Base-by-base conservation (phyloP, 1,140 invertebrate genomes). In the Spodoptera litura region DNA sequence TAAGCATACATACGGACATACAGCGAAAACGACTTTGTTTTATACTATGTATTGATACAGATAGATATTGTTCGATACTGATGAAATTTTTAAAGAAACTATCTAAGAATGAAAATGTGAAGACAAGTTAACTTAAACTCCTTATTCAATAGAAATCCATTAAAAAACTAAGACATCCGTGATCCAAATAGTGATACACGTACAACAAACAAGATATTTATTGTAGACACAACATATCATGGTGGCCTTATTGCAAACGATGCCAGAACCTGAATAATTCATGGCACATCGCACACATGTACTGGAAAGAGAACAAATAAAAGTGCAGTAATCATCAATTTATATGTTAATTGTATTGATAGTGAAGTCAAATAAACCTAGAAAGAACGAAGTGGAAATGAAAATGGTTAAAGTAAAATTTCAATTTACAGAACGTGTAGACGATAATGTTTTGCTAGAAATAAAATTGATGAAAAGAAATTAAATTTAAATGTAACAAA, bases 231-330 rank as follows among this genome's bases (percentile, higher is more conserved):
- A 73, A 56, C 62, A 78, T 78, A 80, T 68, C 75, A 70, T 78
- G 68, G 73, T 79, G 74, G 73, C 76, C 79, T 74, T 79, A 83
- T 85, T 85, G 81, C 79, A 81, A 88, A 84, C 77, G 81, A 87
- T 83, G 81, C 72, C 75, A 75, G 27, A 15, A 31, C 58, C 35
- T 89, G 83, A 80, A 88, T 89, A 86, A 88, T 89, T 88, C 87
- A 89, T 88, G 74, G 20, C 79, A 56, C 72, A 78, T 12, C 51
- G 59, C 15, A 53, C 66, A 52, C 11, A 53, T 20, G 49, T 20
- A 70, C 49, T 70, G 15, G 49, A 70, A 70, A 70, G 38, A 38
- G 31, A 31, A 70, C 66, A 13, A 70, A 70, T 70, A 70, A 70
- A 70, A 70, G 44, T 70, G 66, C 49, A 53, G 20, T 53, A 70